Conservation (phyloP, 2,888 invertebrate genomes). For the Ryuthela nishihirai region DNA sequence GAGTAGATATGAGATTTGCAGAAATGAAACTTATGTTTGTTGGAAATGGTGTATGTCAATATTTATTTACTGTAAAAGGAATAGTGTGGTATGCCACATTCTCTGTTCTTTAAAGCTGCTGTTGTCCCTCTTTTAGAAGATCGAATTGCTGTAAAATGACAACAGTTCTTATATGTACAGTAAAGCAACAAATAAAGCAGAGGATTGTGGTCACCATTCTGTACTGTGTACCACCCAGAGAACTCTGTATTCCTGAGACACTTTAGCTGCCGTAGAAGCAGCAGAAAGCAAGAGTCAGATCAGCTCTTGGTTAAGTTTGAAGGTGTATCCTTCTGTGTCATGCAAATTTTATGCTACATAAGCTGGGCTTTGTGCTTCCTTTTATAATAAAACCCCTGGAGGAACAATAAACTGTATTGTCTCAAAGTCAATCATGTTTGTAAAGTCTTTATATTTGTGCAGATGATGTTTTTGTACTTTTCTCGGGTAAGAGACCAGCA, state of each 20-base stretch:
- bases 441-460: conserved; percentile 38
- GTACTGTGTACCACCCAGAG: conserved; percentile 8
- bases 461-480: conserved; percentile 35
- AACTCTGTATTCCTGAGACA: conserved; percentile 18
- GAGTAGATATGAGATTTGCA: no score
- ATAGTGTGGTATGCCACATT: no score
- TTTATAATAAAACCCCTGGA: conserved; percentile 36
- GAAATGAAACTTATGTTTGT: no score
- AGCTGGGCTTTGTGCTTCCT: conserved; percentile 41
- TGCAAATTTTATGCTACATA: conserved; percentile 37
- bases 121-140: conserved; percentile 28
- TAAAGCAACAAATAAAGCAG: conserved; percentile 25
- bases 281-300: conserved; percentile 16
- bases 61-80: no score
- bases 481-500: conserved; percentile 22
- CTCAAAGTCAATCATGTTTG: conserved; percentile 35
- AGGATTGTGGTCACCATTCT: no score
- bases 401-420: conserved; percentile 34
- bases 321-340: conserved; percentile 22
- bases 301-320: conserved; percentile 32
- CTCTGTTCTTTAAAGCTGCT: conserved; percentile 33
- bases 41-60: no score
- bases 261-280: conserved; percentile 26
- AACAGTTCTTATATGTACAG: conserved; percentile 38
- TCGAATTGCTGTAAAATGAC: conserved; percentile 33